Conservation (phyloP, 2,888 invertebrate species). For the Tetragnatha montana region DNA sequence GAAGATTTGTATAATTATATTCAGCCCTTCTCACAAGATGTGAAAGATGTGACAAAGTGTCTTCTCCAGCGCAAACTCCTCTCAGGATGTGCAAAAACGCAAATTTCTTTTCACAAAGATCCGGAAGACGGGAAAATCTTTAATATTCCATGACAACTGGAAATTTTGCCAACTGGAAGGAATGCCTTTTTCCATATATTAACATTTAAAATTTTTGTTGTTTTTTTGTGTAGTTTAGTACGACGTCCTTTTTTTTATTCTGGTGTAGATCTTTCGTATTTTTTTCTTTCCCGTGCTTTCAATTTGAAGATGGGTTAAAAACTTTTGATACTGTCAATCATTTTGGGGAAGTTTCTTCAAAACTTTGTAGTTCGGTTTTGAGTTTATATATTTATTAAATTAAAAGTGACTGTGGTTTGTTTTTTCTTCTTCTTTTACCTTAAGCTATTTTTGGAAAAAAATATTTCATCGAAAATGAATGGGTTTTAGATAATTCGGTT, state of each 20-base stretch:
- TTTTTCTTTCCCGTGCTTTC: background rate
- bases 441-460: no score
- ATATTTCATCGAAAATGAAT: no score
- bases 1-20: conserved; percentile 44
- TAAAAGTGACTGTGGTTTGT: no score
- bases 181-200: conserved; percentile 14
- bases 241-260: background rate
- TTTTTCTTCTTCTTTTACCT: no score
- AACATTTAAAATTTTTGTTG: conserved; percentile 15
- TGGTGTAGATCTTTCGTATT: background rate
- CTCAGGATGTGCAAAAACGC: background rate
- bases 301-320: background rate
- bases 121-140: background rate
- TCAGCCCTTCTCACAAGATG: background rate
- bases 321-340: no score
- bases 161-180: conserved; percentile 15
- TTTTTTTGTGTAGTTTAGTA: background rate
- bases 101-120: conserved; percentile 4
- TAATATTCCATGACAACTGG: conserved; percentile 25
- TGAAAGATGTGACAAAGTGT: conserved; percentile 27
- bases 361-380: background rate
- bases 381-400: background rate
- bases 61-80: conserved; percentile 18
- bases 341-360: background rate
- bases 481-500: no score